Conservation (phyloP, 1,140 invertebrate species). For the Chrysopa pallens region DNA sequence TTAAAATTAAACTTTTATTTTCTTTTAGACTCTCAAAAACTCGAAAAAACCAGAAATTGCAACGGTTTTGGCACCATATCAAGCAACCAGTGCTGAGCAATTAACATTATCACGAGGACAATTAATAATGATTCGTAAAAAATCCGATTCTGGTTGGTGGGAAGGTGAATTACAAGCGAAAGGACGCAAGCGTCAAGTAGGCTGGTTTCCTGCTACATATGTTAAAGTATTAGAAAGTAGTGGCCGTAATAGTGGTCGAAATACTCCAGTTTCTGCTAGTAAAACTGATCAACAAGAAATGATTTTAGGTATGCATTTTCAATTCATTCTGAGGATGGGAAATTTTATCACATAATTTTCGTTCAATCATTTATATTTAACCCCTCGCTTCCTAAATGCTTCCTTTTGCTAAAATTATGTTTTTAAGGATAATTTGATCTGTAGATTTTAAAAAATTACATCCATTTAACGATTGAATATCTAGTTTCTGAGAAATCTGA, state of each 20-base stretch:
- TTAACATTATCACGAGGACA: constrained; percentile 82
- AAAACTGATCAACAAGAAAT: constrained; percentile 37
- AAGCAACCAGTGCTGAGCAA: constrained; percentile 78
- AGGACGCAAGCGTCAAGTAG: constrained; percentile 86
- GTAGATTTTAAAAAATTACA: too few species aligned
- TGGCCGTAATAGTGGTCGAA: constrained; percentile 46
- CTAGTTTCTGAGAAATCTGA: too few species aligned
- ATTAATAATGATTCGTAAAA: constrained; percentile 88
- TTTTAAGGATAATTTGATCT: too few species aligned
- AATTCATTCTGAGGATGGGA: too few species aligned
- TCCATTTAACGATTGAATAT: too few species aligned
- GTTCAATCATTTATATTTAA: constrained; percentile 3
- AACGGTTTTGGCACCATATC: constrained; percentile 73
- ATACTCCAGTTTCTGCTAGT: constrained; percentile 44
- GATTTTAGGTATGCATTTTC: constrained; percentile 22
- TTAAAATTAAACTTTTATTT: constrained; percentile 1
- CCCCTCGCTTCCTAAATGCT: neutral
- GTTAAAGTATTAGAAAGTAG: constrained; percentile 64
- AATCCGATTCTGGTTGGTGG: constrained; percentile 96
- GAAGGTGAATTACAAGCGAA: constrained; percentile 96
- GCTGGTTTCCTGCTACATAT: constrained; percentile 96
- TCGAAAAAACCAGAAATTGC: constrained; percentile 75
- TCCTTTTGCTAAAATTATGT: too few species aligned
- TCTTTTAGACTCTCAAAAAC: constrained; percentile 21
- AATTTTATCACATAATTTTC: neutral